Base-by-base conservation (phyloP, 2,888 invertebrate species). In the Leptinotarsa tumamoca region DNA sequence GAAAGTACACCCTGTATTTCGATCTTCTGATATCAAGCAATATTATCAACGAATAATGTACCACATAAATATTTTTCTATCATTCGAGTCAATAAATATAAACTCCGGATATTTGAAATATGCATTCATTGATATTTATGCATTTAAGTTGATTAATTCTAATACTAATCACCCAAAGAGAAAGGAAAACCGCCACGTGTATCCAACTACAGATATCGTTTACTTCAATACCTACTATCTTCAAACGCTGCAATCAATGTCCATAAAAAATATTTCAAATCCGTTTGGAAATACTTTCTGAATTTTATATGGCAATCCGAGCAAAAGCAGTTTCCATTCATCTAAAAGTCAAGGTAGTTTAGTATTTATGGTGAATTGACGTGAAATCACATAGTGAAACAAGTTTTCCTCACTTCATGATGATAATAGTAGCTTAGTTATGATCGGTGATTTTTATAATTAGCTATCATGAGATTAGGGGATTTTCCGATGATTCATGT, bases 301-400 rank as follows among this genome's bases (percentile, higher is more conserved):
- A 58, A 58, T 58, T 58, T 58, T 23, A 58, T 58, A 58, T 58
- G 23, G 58, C 27, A 58, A 58, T 58, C 58, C 58, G 14, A 58
- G 58, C 58, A 23, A 58, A 58, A 58, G 54, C 58, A 58, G 58
- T 58, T 58, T 58, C 58, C 58, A 58, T 58, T 58, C 58, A 58
- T 27, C 58, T 58, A 58, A 58, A 58, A 58, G 58, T 58, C 58
- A 58, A 58, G 58, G 58, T 58, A 58, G 58, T 23, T 58, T 23
- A 58, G 58, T 58, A 58, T 58, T 58, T 58, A 58, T 23, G 23
- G 21, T 23, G 58, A 58, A 58, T 23, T 58, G 58, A 58, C 58
- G 58, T 58, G 58, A 58, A 58, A 23, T 58, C 58, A 58, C 58
- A 58, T 58, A 58, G 58, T 58, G 58, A 58, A 58, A 58, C 58